Evolutionary conservation across 2,888 invertebrate genomes (phyloP).

Genomic region (Agrotis ipsilon): DNA sequence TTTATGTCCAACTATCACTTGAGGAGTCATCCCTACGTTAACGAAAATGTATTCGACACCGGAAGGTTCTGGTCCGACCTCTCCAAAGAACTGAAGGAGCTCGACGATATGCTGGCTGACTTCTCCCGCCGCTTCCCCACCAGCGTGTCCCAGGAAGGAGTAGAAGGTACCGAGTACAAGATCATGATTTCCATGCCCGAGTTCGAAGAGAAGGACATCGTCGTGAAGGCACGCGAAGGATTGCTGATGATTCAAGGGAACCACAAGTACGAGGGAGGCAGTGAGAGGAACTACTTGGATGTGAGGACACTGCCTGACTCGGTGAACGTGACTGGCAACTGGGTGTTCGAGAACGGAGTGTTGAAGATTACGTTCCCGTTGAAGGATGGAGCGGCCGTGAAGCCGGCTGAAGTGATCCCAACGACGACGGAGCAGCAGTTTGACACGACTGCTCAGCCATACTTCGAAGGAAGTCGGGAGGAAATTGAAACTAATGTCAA

Average conservation of each 20-base stretch:
- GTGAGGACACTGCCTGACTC: slow-evolving; percentile 74
- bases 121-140: slow-evolving; percentile 75
- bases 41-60: slow-evolving; percentile 78
- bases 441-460: slow-evolving; percentile 34
- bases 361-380: slow-evolving; percentile 80
- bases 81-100: slow-evolving; percentile 71
- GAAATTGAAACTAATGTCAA: slow-evolving; percentile 68
- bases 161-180: slow-evolving; percentile 78
- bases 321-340: slow-evolving; percentile 78
- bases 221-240: slow-evolving; percentile 82
- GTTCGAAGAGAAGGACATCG: slow-evolving; percentile 81
- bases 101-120: slow-evolving; percentile 75
- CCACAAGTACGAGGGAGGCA: slow-evolving; percentile 63
- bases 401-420: slow-evolving; percentile 46
- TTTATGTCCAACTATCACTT: slow-evolving; percentile 50
- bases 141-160: slow-evolving; percentile 63
- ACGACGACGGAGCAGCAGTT: slow-evolving; percentile 47
- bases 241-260: slow-evolving; percentile 82
- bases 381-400: slow-evolving; percentile 50
- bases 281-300: slow-evolving; percentile 73
- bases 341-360: slow-evolving; percentile 75
- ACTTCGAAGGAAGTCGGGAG: slow-evolving; percentile 71
- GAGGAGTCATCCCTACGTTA: slow-evolving; percentile 60
- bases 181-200: slow-evolving; percentile 75
- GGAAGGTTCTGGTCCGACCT: slow-evolving; percentile 78